Base-by-base conservation (phyloP, 1,140 invertebrate species). In the Battus philenor region DNA sequence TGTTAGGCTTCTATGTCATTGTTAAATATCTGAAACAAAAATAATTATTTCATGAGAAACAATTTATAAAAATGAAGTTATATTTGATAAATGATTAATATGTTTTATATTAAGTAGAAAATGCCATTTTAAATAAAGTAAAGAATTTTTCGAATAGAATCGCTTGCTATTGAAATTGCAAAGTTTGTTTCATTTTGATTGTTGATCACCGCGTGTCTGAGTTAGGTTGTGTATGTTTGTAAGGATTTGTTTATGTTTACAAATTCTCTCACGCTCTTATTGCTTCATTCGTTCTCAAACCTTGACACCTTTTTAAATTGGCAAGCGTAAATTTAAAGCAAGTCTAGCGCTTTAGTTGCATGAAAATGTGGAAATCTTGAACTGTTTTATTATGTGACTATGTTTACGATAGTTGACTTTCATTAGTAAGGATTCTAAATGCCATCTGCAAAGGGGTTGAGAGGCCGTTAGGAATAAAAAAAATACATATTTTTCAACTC, bases 1-100 rank as follows among this genome's bases (percentile, higher is more conserved):
- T 81, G 72, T 55, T 36, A 49, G 11, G 29, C 44, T 51, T 39
- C 59, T 85, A 83, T 81, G 81, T 73, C 81, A 85, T 85, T 68
- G 68, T 85, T 75, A 61, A 44, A 11, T 50, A 47, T 46, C 81
- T 85, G 74, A 0, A 79, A 83, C 58, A 68, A 68, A 13, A 20
- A 20, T 20, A 6, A 20, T 20, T 3, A 3, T 20, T 20, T 20
- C 18, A 20, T 20, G 2, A 20, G 6, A 20, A 6, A 20, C 6
- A 3, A 20, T 20, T 20, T 20, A 20, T 20, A 20, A 3, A 20
- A 20, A 20, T 20, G 6, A 20, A 20, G 6, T 3, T 20, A 20
- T 20, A 6, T 20, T 20, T 33, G 10, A 9, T 3, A 24, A 22
- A 46, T n/a, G 20, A 4, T 22, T 3, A 22, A 22, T 22, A 4